These are phyloP conservation scores for Polymixis lichenea DNA, from an alignment of 2,888 invertebrate species.

Conservation along the genomic window DNA sequence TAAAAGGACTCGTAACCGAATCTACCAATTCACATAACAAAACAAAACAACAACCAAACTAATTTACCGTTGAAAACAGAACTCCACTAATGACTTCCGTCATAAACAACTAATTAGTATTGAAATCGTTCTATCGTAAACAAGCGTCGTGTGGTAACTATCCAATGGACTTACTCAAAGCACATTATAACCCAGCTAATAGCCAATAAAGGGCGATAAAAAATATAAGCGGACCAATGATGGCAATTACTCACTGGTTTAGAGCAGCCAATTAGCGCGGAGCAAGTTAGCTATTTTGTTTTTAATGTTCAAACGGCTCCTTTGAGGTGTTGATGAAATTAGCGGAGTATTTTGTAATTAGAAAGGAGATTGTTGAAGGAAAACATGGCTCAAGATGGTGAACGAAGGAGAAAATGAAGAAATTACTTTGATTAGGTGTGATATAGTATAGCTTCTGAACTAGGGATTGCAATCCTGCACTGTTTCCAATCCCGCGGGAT, in stretches of 20 bases:
- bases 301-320: constrained; percentile 53
- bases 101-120: constrained; percentile 54
- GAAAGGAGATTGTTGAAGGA: neutral
- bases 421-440: neutral
- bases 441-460: too few relatives aligned
- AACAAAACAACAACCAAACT: constrained; percentile 16
- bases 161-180: constrained; percentile 42
- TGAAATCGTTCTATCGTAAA: constrained; percentile 39
- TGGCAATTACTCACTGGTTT: constrained; percentile 60
- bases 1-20: neutral
- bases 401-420: neutral
- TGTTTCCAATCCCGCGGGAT: too few relatives aligned
- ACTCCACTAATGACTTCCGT: constrained; percentile 2
- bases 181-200: constrained; percentile 50
- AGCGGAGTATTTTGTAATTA: constrained; percentile 8
- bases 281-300: constrained; percentile 50
- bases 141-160: constrained; percentile 45
- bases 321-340: constrained; percentile 43
- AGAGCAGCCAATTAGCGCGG: constrained; percentile 60
- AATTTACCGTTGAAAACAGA: constrained; percentile 14
- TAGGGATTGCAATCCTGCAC: too few relatives aligned
- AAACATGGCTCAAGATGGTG: neutral
- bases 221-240: constrained; percentile 60
- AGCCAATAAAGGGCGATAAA: constrained; percentile 57
- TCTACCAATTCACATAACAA: neutral